Base-by-base conservation (phyloP, 2,113 vertebrate genomes). In the Mormoops blainvillei region DNA sequence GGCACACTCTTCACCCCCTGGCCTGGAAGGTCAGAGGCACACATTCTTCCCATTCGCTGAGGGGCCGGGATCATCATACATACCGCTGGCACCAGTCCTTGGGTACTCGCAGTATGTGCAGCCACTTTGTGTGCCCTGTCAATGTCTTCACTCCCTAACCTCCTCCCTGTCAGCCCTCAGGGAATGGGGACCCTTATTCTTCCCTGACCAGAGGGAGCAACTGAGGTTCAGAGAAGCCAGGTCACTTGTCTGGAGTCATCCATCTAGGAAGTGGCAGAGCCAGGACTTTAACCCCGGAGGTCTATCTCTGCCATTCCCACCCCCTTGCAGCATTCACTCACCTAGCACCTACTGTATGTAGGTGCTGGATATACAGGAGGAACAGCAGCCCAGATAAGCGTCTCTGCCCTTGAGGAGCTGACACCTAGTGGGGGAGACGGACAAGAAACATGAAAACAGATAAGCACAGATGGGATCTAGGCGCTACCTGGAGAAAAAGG, bases 281-380 rank as follows among this genome's bases (percentile, higher is more conserved):
- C 16, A 10, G 54, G 45, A 52, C 65, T 68, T 19, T 41, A 94
- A 56, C 48, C 73, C 56, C 28, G 56, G 65, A 38, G 4, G 20
- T 41, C 48, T 4, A 15, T 36, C 14, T 65, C 33, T 61, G 24
- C 50, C 0, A 0, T 28, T 14, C 16, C 54, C 0, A 0, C 10
- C 22, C 28, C 63, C 54, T 18, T 0, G 0, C 13, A 86, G 36
- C 10, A 9, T 22, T 50, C 4, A 0, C 36, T 77, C 24, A 36
- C 36, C n/a, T 50, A 6, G 58, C 4, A 28, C 36, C 56, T 22
- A 10, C 70, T 65, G 1, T 77, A 26, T 9, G 13, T n/a, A 18
- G 38, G 54, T 58, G 20, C 67, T 16, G 28, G 58, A 28, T 63
- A 50, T 6, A 18, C 33, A 92, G 50, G 50, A 82, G 38, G 48